phyloP scores from a whole-genome alignment of 2,113 vertebrate genomes.

The Nycticorax nycticorax region DNA sequence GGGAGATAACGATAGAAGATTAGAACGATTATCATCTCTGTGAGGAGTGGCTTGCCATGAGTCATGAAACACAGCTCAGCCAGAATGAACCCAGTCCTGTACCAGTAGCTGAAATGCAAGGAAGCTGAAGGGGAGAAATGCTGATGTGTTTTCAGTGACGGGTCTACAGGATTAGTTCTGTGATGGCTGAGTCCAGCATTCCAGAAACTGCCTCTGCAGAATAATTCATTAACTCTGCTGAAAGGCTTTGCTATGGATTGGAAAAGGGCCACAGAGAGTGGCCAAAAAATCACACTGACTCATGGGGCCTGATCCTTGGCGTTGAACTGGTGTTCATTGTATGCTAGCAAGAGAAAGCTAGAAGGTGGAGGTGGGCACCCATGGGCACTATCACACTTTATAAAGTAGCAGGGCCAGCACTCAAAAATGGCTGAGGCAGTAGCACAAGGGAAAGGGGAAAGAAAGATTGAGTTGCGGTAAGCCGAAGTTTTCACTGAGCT shows the following conservation, averaged over 20 bases:
- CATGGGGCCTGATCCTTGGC: background rate
- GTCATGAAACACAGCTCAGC: background rate
- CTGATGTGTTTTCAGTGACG: background rate
- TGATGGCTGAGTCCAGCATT: conserved; percentile 4
- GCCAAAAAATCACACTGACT: background rate
- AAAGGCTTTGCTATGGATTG: conserved; percentile 13
- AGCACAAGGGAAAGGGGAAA: background rate
- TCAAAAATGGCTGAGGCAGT: background rate
- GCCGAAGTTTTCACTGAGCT: background rate
- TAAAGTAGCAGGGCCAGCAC: background rate
- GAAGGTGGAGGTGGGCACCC: background rate
- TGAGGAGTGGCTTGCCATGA: background rate
- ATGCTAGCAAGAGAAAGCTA: background rate
- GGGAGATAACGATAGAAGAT: background rate
- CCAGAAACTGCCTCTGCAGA: conserved; percentile 37
- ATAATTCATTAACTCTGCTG: conserved; percentile 14
- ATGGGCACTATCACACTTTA: background rate
- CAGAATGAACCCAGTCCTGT: background rate
- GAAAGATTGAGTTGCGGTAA: background rate
- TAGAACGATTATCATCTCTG: background rate
- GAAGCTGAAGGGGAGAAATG: background rate
- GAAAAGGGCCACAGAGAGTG: background rate
- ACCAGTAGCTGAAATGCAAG: background rate
- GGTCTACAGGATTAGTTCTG: conserved; percentile 38
- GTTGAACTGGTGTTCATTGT: background rate